Evolutionary conservation across 2,113 vertebrate genomes (phyloP).

Genomic region (Saccopteryx leptura): DNA sequence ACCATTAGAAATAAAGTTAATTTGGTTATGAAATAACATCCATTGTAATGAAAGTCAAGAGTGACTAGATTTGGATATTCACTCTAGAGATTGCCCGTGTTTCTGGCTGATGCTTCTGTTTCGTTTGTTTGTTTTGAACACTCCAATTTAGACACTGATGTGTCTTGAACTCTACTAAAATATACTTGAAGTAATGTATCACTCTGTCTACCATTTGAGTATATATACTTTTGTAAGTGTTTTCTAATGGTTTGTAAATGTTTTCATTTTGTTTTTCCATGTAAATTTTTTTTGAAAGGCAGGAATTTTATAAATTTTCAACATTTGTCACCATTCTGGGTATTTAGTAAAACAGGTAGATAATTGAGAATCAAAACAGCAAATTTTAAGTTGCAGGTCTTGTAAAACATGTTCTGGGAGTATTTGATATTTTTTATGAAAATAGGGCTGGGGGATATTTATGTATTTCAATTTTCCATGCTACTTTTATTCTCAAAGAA

Average conservation of each 20-base stretch:
- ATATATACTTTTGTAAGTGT: not conserved
- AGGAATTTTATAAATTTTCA: not conserved
- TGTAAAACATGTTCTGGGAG: not conserved
- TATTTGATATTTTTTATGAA: not conserved
- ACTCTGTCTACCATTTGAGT: not conserved
- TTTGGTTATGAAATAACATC: not conserved
- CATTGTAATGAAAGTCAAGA: not conserved
- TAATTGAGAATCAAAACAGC: not conserved
- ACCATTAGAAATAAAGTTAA: not conserved
- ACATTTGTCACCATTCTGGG: not conserved
- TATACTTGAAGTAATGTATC: not conserved
- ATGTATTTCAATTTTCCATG: not conserved
- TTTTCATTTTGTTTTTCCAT: slow-evolving; percentile 25
- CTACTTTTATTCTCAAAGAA: not conserved
- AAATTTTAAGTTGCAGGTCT: not conserved
- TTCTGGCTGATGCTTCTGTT: not conserved
- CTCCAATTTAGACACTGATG: not conserved
- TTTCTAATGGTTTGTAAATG: not conserved
- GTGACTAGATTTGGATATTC: not conserved
- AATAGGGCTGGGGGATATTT: not conserved
- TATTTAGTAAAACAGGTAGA: not conserved
- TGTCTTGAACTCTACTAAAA: not conserved
- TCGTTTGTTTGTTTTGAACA: not conserved
- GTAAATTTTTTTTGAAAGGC: not conserved
- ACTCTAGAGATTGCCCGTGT: not conserved